Evolutionary conservation across 2,113 vertebrate genomes (phyloP).

Genomic region (Saccopteryx leptura): DNA sequence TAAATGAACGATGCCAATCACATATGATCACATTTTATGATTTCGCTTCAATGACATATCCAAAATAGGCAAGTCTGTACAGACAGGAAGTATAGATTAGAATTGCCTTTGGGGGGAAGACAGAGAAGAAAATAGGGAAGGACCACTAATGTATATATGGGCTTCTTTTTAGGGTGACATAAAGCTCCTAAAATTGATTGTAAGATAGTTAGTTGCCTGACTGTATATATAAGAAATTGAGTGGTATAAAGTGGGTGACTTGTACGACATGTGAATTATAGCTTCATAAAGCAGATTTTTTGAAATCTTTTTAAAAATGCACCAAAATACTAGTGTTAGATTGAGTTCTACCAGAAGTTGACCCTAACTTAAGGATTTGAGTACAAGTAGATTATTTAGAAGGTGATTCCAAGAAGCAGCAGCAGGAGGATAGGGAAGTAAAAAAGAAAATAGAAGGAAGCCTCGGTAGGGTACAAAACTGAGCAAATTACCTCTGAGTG

Average conservation of each 20-base stretch:
- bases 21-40: neutral
- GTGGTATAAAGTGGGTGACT: neutral
- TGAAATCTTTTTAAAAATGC: neutral
- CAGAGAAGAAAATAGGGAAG: neutral
- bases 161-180: neutral
- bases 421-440: neutral
- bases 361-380: neutral
- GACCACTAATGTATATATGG: neutral
- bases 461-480: neutral
- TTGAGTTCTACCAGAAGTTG: neutral
- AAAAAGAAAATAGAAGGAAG: slow-evolving; percentile 24
- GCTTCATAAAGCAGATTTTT: neutral
- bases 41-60: neutral
- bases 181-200: neutral
- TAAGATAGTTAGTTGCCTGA: neutral
- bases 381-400: neutral
- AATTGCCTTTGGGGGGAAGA: neutral
- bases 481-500: neutral
- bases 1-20: neutral
- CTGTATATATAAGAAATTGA: neutral
- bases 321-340: neutral
- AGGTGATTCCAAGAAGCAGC: neutral
- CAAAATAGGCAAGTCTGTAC: neutral
- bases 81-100: neutral
- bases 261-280: neutral